Evolutionary conservation across 2,797 vertebrate genomes (phyloP).

Genomic region (Gallirallus australis): DNA sequence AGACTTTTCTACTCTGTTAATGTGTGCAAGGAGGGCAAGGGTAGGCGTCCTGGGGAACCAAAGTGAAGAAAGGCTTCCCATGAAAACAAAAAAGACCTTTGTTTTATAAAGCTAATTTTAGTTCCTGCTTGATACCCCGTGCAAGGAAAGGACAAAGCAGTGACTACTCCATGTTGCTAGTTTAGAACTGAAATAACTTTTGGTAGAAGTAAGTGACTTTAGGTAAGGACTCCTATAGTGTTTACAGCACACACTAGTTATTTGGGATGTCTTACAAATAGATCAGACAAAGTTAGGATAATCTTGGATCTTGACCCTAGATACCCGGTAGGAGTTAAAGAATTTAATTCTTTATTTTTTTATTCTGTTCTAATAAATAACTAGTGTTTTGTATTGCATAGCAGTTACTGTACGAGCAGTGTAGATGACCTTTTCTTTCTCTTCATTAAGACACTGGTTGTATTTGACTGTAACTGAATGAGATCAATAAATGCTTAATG

Average conservation of each 20-base stretch:
- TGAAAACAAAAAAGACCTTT: neutral
- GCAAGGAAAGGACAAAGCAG: neutral
- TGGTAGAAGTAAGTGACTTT: neutral
- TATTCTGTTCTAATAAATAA: neutral
- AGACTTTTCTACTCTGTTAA: constrained; percentile 10
- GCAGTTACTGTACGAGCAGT: neutral
- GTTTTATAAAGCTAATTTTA: neutral
- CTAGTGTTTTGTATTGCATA: neutral
- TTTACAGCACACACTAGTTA: neutral
- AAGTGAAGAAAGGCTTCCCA: neutral
- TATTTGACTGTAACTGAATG: constrained; percentile 26
- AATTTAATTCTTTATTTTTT: neutral
- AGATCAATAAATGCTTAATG: constrained; percentile 62
- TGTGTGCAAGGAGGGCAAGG: neutral
- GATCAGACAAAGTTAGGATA: neutral
- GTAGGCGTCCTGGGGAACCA: neutral
- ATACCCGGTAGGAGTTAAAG: neutral
- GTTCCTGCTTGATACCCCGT: neutral
- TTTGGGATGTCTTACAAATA: neutral
- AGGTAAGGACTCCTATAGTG: neutral
- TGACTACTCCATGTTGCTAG: neutral
- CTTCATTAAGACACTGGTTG: neutral
- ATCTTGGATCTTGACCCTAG: neutral
- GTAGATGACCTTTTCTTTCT: constrained; percentile 4
- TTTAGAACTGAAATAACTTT: neutral